These are phyloP conservation scores for Caranx ignobilis DNA, from an alignment of 2,113 vertebrate species.

Conservation along the genomic window DNA sequence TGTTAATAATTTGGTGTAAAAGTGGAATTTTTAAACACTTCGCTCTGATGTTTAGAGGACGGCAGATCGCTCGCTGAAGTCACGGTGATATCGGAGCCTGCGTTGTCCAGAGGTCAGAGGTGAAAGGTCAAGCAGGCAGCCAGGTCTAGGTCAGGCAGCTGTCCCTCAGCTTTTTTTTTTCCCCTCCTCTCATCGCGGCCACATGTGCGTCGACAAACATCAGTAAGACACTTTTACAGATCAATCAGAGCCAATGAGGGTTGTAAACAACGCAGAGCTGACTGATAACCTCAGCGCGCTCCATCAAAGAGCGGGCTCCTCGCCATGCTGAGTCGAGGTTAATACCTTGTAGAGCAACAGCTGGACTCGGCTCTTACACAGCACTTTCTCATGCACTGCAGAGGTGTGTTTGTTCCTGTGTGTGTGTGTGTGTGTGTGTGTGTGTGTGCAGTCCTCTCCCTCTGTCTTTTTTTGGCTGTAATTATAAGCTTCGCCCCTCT, in stretches of 20 bases:
- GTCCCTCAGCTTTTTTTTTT: neutral
- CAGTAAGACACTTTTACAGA: slow-evolving; percentile 32
- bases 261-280: slow-evolving; percentile 35
- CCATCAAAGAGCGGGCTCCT: slow-evolving; percentile 42
- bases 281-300: slow-evolving; percentile 56
- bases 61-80: neutral
- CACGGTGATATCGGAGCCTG: slow-evolving; percentile 16
- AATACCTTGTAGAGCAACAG: slow-evolving; percentile 53
- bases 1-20: slow-evolving; percentile 52
- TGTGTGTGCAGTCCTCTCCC: too few relatives aligned
- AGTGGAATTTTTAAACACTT: slow-evolving; percentile 61
- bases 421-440: too few relatives aligned
- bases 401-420: slow-evolving; percentile 29
- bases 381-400: slow-evolving; percentile 42
- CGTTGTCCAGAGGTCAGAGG: slow-evolving; percentile 15
- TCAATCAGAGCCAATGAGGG: slow-evolving; percentile 33
- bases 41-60: slow-evolving; percentile 40
- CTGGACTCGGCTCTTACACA: slow-evolving; percentile 59
- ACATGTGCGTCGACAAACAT: slow-evolving; percentile 25
- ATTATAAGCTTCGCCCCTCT: slow-evolving; percentile 52
- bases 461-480: slow-evolving; percentile 40
- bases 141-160: slow-evolving; percentile 20
- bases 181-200: slow-evolving; percentile 27
- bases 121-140: slow-evolving; percentile 31
- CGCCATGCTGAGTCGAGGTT: slow-evolving; percentile 8